Evolutionary conservation across 2,797 vertebrate genomes (phyloP).

Genomic region (Enoplosus armatus): DNA sequence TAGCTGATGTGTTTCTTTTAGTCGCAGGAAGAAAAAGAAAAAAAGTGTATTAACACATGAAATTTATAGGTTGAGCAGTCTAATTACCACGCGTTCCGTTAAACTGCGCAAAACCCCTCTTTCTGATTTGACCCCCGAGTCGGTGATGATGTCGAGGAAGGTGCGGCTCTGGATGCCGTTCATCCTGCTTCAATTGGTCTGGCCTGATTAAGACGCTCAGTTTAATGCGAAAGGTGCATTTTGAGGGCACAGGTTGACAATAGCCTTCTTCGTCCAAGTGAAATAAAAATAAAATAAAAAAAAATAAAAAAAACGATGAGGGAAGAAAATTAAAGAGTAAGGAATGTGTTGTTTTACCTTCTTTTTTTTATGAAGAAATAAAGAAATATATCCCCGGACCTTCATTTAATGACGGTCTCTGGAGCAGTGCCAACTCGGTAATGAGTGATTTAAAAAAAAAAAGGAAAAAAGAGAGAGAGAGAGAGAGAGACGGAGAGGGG

Average conservation of each 20-base stretch:
- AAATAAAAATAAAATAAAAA: too few species aligned
- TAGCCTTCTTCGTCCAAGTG: too few species aligned
- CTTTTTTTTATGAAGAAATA: constrained; percentile 17
- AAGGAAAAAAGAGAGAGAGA: too few species aligned
- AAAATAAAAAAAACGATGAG: neutral
- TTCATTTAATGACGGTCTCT: constrained; percentile 55
- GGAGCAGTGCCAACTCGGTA: constrained; percentile 56
- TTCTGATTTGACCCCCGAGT: too few species aligned
- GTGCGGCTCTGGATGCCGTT: too few species aligned
- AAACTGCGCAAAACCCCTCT: too few species aligned
- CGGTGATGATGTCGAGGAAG: too few species aligned
- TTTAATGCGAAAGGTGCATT: neutral
- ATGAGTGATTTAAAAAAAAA: constrained; percentile 32
- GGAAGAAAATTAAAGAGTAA: neutral
- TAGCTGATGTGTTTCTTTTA: neutral
- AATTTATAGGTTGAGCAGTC: neutral
- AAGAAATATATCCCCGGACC: constrained; percentile 4
- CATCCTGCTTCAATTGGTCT: neutral
- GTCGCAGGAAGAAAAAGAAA: neutral
- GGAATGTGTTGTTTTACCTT: neutral
- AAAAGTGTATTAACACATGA: too few species aligned
- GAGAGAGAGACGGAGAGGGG: constrained; percentile 21
- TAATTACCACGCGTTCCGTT: neutral
- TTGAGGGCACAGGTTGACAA: neutral
- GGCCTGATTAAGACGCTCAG: neutral